Conservation (phyloP, 2,797 vertebrate species). For the Coracias cyanogaster region DNA sequence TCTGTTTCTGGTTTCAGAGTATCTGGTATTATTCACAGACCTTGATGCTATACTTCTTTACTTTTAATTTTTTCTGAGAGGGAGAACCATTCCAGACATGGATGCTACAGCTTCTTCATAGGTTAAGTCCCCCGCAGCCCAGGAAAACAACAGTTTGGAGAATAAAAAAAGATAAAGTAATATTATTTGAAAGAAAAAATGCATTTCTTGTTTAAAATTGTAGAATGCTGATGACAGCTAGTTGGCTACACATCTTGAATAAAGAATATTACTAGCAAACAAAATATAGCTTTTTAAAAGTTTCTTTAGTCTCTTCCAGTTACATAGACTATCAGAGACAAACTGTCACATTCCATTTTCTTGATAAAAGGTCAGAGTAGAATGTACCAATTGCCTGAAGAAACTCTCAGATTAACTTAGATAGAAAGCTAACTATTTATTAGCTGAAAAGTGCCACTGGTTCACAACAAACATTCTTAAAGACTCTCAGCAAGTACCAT, state of each 20-base stretch:
- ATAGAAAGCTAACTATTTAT: not conserved
- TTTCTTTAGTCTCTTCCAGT: not conserved
- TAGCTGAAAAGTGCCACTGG: not conserved
- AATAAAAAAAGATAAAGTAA: not conserved
- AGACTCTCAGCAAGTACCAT: not conserved
- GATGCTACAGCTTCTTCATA: not conserved
- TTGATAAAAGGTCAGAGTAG: not conserved
- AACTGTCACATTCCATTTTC: not conserved
- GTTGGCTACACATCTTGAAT: not conserved
- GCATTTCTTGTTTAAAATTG: not conserved
- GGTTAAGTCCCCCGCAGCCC: not conserved
- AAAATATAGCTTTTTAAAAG: not conserved
- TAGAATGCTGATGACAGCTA: not conserved
- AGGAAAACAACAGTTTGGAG: not conserved
- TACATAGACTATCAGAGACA: not conserved
- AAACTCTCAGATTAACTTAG: not conserved
- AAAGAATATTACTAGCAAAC: not conserved
- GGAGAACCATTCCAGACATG: not conserved
- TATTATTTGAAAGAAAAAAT: not conserved
- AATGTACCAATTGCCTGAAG: not conserved
- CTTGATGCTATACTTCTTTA: rapidly evolving
- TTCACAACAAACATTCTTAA: not conserved
- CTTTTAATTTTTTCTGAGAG: not conserved
- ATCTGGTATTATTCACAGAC: not conserved
- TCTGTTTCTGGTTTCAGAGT: not conserved